These are phyloP conservation scores for Littorina saxatilis DNA, from an alignment of 1,140 invertebrate genomes.

Conservation along the genomic window DNA sequence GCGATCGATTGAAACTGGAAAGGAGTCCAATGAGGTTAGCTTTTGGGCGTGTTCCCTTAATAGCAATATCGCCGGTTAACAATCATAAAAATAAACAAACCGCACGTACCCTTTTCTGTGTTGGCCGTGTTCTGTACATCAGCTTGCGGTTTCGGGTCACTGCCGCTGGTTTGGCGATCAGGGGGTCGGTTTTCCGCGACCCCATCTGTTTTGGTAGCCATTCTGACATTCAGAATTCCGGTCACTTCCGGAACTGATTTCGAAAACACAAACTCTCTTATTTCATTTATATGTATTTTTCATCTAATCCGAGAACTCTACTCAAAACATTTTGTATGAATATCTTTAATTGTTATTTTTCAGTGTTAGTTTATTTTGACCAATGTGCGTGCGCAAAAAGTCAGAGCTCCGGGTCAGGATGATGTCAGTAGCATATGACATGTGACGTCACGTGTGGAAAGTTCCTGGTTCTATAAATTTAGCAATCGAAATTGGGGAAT, in stretches of 20 bases:
- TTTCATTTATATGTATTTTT: neutral
- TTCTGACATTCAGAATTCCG: slow-evolving; percentile 47
- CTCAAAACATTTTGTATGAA: no score
- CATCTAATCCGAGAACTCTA: no score
- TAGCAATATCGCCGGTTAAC: neutral
- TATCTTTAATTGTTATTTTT: slow-evolving; percentile 5
- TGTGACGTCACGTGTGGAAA: slow-evolving; percentile 23
- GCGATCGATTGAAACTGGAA: slow-evolving; percentile 16
- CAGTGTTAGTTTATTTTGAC: slow-evolving; percentile 12
- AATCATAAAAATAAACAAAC: slow-evolving; percentile 20
- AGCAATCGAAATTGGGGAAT: neutral
- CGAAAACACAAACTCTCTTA: neutral
- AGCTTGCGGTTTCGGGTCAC: slow-evolving; percentile 60
- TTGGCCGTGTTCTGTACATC: slow-evolving; percentile 50
- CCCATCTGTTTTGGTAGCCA: slow-evolving; percentile 68
- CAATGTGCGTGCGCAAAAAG: neutral
- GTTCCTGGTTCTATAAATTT: slow-evolving; percentile 30
- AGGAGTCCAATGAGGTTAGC: neutral
- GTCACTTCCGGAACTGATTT: slow-evolving; percentile 36
- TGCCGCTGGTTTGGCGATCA: slow-evolving; percentile 64
- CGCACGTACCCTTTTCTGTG: slow-evolving; percentile 55
- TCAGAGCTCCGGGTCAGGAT: slow-evolving; percentile 14
- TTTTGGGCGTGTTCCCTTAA: slow-evolving; percentile 30
- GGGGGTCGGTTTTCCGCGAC: slow-evolving; percentile 50
- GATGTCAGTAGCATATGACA: slow-evolving; percentile 53